Base-by-base conservation (phyloP, 2,888 invertebrate genomes). In the Cephonodes hylas region DNA sequence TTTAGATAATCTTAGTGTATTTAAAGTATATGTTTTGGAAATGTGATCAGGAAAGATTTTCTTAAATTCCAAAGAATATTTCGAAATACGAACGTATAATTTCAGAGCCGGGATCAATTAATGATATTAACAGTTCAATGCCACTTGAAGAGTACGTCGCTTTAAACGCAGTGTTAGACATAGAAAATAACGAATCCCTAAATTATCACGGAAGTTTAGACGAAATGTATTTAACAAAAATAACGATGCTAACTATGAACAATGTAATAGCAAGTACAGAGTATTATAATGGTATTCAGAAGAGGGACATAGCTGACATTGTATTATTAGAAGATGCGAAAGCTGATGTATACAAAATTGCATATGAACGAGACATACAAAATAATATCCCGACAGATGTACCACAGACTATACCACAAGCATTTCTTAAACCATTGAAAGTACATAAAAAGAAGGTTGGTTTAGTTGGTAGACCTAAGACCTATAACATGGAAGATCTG, bases 401-500 rank as follows among this genome's bases (percentile, higher is more conserved):
- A 3, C 38, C 42, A 20, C 6, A 25, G 20, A 15, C 8, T 18
- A n/a, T n/a, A n/a, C n/a, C n/a, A n/a, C 22, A 38, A n/a, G 48
- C 25, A 20, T 8, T 25, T 4, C 15, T 10, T 22, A 61, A 13
- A 6, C 42, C n/a, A 20, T 38, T 20, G 7, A 72, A 63, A 66
- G 10, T 5, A 22, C 22, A 45, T 7, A 80, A 73, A 61, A 77
- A 71, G 45, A 85, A 73, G 70, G 44, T 71, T 6, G 75, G 66
- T 61, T 64, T 80, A 1, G 69, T 90, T 58, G 90, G 89, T 61
- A 79, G 90, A 67, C 88, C 84, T 3, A 88, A 84, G 71, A 65
- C 86, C 3, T 89, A 89, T 57, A 78, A 84, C 42, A 71, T 89
- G 42, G 84, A 85, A 64, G 88, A 90, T 10, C 64, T 89, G 48